Conservation (phyloP, 2,797 vertebrate genomes). For the Gymnopithys bicolor region DNA sequence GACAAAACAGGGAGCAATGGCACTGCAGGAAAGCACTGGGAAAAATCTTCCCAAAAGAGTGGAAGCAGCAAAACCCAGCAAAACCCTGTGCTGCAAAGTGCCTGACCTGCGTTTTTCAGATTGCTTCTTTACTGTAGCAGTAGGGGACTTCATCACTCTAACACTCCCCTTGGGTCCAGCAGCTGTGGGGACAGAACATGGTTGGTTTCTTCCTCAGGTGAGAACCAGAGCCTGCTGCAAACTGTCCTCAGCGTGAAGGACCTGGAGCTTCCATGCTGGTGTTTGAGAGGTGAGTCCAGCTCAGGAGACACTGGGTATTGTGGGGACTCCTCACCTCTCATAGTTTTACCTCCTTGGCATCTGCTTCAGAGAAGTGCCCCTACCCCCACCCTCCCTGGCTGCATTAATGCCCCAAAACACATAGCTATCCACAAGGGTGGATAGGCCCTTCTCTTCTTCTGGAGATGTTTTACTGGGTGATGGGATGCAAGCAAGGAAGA, state of each 20-base stretch:
- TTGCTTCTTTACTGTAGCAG: neutral
- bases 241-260: neutral
- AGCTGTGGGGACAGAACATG: neutral
- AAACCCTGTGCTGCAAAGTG: neutral
- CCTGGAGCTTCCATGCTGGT: neutral
- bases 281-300: neutral
- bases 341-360: neutral
- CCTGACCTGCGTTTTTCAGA: constrained; percentile 60
- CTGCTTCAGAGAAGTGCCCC: neutral
- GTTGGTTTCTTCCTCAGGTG: neutral
- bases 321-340: neutral
- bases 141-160: neutral
- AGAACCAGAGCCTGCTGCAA: neutral
- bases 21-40: neutral
- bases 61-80: neutral
- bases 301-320: neutral
- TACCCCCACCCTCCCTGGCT: neutral
- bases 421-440: neutral
- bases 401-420: neutral
- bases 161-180: neutral
- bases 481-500: neutral
- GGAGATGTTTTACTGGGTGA: neutral
- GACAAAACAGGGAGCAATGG: neutral
- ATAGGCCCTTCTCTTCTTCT: neutral
- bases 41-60: neutral